These are phyloP conservation scores for Pilophorus perplexus DNA, from an alignment of 2,888 invertebrate species.

Conservation along the genomic window DNA sequence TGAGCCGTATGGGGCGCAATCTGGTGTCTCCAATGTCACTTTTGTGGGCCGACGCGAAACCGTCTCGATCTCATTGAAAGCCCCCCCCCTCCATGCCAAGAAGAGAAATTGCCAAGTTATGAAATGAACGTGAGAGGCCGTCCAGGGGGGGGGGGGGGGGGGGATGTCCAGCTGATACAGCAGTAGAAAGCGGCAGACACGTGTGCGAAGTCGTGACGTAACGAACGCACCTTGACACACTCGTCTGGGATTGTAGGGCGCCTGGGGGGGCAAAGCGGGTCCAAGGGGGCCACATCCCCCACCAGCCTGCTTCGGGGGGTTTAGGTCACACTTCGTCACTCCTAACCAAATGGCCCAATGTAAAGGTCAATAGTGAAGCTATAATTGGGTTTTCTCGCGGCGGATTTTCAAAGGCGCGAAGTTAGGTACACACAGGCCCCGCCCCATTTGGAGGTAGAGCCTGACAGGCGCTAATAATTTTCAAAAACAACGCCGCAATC, in stretches of 20 bases:
- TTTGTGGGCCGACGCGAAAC: too few species aligned
- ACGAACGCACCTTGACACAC: slow-evolving; percentile 29
- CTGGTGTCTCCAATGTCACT: too few species aligned
- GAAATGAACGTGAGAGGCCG: not conserved
- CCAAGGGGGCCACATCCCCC: too few species aligned
- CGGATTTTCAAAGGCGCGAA: too few species aligned
- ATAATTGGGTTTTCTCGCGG: slow-evolving; percentile 27
- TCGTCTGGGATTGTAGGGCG: slow-evolving; percentile 34
- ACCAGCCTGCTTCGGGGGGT: too few species aligned
- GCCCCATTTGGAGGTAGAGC: too few species aligned
- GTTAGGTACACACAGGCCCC: too few species aligned
- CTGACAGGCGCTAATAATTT: too few species aligned
- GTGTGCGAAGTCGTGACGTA: slow-evolving; percentile 27
- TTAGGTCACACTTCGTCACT: slow-evolving; percentile 36
- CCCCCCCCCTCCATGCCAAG: not conserved
- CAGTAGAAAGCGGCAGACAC: slow-evolving; percentile 33
- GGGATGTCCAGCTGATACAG: slow-evolving; percentile 5
- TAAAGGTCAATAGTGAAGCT: slow-evolving; percentile 26
- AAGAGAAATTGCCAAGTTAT: not conserved
- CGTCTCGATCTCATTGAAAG: too few species aligned
- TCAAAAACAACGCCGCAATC: too few species aligned
- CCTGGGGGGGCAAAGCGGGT: not conserved
- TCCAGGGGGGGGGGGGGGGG: too few species aligned
- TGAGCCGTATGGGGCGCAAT: too few species aligned
- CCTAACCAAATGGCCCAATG: not conserved